Conservation (phyloP, 37 sponge, comb jelly and placozoan genomes). For the Chondrilla cf. caribensis region DNA sequence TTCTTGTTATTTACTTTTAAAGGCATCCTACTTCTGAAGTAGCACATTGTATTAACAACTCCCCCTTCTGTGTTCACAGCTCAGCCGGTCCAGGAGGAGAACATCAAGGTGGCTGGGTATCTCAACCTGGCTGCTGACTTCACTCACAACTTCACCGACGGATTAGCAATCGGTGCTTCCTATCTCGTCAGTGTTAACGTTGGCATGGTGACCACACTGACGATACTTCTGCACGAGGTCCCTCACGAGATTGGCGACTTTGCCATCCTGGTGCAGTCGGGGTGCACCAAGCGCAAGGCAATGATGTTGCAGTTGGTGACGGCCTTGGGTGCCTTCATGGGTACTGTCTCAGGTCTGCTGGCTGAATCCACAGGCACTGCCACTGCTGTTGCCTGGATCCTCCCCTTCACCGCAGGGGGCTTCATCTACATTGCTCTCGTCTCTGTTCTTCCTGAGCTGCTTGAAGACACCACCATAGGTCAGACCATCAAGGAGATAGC, state of each 20-base stretch:
- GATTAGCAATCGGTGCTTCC: constrained; percentile 93
- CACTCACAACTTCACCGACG: constrained; percentile 96
- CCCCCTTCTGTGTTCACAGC: too few relatives aligned
- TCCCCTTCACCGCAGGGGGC: constrained; percentile 97
- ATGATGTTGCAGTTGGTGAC: constrained; percentile 93
- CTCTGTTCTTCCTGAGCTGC: constrained; percentile 88
- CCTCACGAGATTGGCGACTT: constrained; percentile 99
- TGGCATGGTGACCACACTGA: constrained; percentile 88
- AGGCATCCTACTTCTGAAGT: too few relatives aligned
- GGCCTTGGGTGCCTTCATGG: constrained; percentile 85
- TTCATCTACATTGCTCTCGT: constrained; percentile 97
- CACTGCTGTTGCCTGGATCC: constrained; percentile 62
- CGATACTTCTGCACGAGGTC: constrained; percentile 91
- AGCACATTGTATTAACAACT: too few relatives aligned
- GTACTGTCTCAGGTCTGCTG: constrained; percentile 77
- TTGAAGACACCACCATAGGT: constrained; percentile 57
- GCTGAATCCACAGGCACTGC: constrained; percentile 64
- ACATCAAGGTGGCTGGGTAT: constrained; percentile 84
- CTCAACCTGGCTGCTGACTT: constrained; percentile 95
- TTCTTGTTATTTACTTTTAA: too few relatives aligned
- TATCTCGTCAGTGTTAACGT: constrained; percentile 71
- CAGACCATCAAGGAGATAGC: constrained; percentile 79
- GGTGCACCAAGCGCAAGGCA: constrained; percentile 80
- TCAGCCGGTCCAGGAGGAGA: not conserved
- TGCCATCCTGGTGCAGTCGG: constrained; percentile 96